Conservation (phyloP, 2,888 invertebrate genomes). For the Loripinus fragilis region DNA sequence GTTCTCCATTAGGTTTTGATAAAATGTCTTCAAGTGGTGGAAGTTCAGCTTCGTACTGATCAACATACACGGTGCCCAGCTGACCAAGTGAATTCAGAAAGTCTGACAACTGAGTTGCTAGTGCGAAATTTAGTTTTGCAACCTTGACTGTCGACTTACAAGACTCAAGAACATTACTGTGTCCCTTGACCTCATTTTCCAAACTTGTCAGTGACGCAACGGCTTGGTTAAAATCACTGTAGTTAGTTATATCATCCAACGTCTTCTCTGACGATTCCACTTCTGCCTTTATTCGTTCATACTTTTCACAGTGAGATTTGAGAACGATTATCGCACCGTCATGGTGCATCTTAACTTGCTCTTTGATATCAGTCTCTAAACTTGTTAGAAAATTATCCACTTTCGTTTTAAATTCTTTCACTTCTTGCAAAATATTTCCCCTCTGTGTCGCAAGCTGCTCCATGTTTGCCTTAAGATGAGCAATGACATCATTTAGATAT, state of each 20-base stretch:
- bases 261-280: slow-evolving; percentile 44
- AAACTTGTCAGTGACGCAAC: slow-evolving; percentile 40
- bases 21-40: slow-evolving; percentile 42
- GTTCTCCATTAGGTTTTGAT: slow-evolving; percentile 17
- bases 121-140: slow-evolving; percentile 46
- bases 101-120: slow-evolving; percentile 47
- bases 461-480: slow-evolving; percentile 52
- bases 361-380: slow-evolving; percentile 52
- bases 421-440: slow-evolving; percentile 43
- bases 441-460: slow-evolving; percentile 48
- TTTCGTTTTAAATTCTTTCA: slow-evolving; percentile 54
- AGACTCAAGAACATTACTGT: slow-evolving; percentile 43
- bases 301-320: slow-evolving; percentile 57
- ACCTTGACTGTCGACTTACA: slow-evolving; percentile 50
- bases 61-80: slow-evolving; percentile 44
- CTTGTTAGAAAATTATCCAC: slow-evolving; percentile 51
- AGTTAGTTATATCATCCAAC: slow-evolving; percentile 40
- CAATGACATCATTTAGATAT: slow-evolving; percentile 50
- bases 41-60: slow-evolving; percentile 48
- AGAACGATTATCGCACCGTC: slow-evolving; percentile 52
- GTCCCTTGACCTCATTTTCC: slow-evolving; percentile 54
- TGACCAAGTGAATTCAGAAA: slow-evolving; percentile 52
- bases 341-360: slow-evolving; percentile 53
- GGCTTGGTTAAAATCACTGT: slow-evolving; percentile 37
- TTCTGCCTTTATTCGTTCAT: slow-evolving; percentile 55